A percentile compares a stretch with the other conserved stretches of the same genome.
Evolutionary conservation across 2,113 vertebrate genomes (phyloP).

Genomic region (Amazona guildingii): DNA sequence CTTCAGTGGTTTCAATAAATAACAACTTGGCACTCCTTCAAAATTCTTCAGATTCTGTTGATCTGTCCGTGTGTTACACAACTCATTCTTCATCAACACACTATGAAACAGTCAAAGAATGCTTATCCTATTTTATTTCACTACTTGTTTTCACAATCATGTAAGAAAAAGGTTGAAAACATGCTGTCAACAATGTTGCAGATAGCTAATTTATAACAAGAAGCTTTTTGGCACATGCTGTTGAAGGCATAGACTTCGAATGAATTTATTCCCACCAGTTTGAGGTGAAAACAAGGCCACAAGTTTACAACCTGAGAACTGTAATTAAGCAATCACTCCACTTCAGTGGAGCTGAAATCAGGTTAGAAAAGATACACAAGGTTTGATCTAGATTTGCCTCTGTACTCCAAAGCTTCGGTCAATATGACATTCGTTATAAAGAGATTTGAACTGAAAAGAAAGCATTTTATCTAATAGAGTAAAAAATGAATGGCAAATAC

Average conservation of each 20-base stretch:
- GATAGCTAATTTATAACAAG: background rate
- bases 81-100: slow-evolving; percentile 8
- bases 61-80: slow-evolving; percentile 8
- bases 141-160: background rate
- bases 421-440: background rate
- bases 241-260: background rate
- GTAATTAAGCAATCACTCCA: background rate
- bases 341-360: background rate
- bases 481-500: background rate
- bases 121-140: slow-evolving; percentile 22
- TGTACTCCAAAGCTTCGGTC: background rate
- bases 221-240: background rate
- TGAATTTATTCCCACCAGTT: background rate
- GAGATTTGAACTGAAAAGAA: background rate
- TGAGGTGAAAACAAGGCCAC: background rate
- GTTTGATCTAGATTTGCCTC: background rate
- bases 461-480: background rate
- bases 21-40: background rate
- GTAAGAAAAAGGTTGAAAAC: background rate
- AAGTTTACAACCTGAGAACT: background rate
- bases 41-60: slow-evolving; percentile 17
- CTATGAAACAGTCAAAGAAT: slow-evolving; percentile 9
- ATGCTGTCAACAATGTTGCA: background rate
- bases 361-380: background rate
- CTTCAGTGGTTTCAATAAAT: background rate